Evolutionary conservation across 2,113 vertebrate species (phyloP), one percentile per base, ranked within the genome.

Genomic region (Boulengeromyrus knoepffleri): DNA sequence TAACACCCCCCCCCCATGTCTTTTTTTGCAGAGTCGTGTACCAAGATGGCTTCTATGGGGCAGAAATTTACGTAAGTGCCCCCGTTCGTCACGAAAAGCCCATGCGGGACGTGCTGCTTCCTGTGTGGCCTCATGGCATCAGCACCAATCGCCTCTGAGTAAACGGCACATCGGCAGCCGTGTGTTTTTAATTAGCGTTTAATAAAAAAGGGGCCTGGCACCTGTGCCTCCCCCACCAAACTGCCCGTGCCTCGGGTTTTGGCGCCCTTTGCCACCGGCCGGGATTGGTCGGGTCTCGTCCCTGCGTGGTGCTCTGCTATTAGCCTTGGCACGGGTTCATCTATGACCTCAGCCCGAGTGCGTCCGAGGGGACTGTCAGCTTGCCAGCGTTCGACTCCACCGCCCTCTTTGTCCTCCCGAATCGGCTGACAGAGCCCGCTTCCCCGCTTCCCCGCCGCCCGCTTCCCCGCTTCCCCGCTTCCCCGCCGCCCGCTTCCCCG

Each of bases 1-100:
- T 89, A n/a, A 47, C 10, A 17, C 19, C 66, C n/a, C 80, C 83
- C 46, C 50, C 85, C 46, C 83, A 85, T 85, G 83, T n/a, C 2
- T 17, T 85, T 24, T 0, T 91, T 94, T 91, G 31, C 96, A 97
- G 96, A 95, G 96, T 97, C 87, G 95, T 97, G 86, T 97, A 97
- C 93, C 97, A 97, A 93, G 97, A 97, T 0, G 97, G 96, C 91
- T 97, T 97, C 95, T 97, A 97, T 0, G 97, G 97, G 92, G 96
- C 97, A 50, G 96, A 97, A 95, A 97, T 97, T 93, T 97, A 97
- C 4, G 97, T 97, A 95, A 97, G 96, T 96, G 90, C 13, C 47
- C 27, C 88, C 19, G 7, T 49, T 88, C 4, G 1, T 70, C 50
- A 17, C 12, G 24, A n/a, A n/a, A 85, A 46, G 42, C 46, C 42